A percentile compares a stretch with the other conserved stretches of the same genome.
Evolutionary conservation across 2,797 vertebrate genomes (phyloP).

Genomic region (Lepidocolaptes lacrymiger): DNA sequence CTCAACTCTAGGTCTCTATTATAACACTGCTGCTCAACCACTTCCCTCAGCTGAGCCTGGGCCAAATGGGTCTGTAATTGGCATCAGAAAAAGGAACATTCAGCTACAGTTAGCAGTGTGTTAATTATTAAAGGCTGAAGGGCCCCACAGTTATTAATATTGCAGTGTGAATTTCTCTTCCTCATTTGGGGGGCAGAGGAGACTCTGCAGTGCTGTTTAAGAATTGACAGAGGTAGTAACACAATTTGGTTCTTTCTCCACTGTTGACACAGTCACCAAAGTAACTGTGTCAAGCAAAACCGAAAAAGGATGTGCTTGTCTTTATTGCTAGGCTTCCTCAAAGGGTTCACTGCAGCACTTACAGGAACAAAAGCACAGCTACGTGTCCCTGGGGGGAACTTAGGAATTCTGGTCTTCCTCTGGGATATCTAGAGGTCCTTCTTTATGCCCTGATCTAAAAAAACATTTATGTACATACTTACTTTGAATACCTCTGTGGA

Average conservation of each 20-base stretch:
- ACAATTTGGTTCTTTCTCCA: background rate
- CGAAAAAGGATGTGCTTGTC: background rate
- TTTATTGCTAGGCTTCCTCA: background rate
- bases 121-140: constrained; percentile 57
- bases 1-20: background rate
- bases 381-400: background rate
- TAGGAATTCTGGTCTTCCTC: background rate
- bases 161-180: constrained; percentile 2
- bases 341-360: background rate
- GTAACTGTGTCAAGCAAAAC: background rate
- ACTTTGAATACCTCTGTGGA: background rate
- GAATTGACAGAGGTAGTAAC: background rate
- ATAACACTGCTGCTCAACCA: background rate
- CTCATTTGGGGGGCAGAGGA: background rate
- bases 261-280: background rate
- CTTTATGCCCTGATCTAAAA: background rate
- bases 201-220: background rate
- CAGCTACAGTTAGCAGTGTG: background rate
- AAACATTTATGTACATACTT: background rate
- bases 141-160: constrained; percentile 39
- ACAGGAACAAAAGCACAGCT: background rate
- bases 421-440: background rate
- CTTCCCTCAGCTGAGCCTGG: background rate
- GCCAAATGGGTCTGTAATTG: constrained; percentile 3
- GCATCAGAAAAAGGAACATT: background rate